Conservation (phyloP, 2,113 vertebrate species). For the Siniperca chuatsi region DNA sequence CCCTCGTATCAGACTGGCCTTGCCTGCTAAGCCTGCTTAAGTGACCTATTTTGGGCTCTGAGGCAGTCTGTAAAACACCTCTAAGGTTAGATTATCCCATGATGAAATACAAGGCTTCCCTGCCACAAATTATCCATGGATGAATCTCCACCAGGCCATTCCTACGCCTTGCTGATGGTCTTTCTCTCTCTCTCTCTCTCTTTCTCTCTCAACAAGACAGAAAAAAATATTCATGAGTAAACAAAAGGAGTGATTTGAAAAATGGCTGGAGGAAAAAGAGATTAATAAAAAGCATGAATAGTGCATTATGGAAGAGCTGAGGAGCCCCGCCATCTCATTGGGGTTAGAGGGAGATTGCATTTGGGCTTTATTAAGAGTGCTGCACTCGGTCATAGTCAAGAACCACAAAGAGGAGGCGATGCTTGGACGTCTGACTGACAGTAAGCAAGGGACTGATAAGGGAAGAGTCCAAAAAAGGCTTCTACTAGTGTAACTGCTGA, state of each 20-base stretch:
- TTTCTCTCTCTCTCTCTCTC: slow-evolving; percentile 26
- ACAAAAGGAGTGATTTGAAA: slow-evolving; percentile 85
- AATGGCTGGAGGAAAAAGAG: slow-evolving; percentile 83
- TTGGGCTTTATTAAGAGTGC: slow-evolving; percentile 76
- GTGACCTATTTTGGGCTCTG: slow-evolving; percentile 81
- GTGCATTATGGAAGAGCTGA: slow-evolving; percentile 75
- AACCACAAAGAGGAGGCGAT: slow-evolving; percentile 25
- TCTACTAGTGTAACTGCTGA: background rate
- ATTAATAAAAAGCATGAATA: slow-evolving; percentile 83
- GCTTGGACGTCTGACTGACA: slow-evolving; percentile 38
- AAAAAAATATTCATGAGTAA: slow-evolving; percentile 85
- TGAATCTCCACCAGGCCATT: slow-evolving; percentile 56
- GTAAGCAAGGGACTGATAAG: background rate
- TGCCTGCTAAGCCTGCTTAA: slow-evolving; percentile 79
- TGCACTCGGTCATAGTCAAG: slow-evolving; percentile 45
- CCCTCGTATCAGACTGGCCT: slow-evolving; percentile 56
- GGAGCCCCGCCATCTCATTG: slow-evolving; percentile 66
- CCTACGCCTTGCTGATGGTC: slow-evolving; percentile 43
- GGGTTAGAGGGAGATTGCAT: slow-evolving; percentile 75
- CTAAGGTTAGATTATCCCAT: slow-evolving; percentile 83
- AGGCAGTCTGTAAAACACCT: slow-evolving; percentile 80
- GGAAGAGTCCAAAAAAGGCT: background rate
- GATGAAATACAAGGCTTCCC: slow-evolving; percentile 81
- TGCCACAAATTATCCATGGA: slow-evolving; percentile 75
- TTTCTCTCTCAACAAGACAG: slow-evolving; percentile 63